These are phyloP conservation scores for Microtus pennsylvanicus DNA, from an alignment of 2,113 vertebrate genomes.

Conservation along the genomic window DNA sequence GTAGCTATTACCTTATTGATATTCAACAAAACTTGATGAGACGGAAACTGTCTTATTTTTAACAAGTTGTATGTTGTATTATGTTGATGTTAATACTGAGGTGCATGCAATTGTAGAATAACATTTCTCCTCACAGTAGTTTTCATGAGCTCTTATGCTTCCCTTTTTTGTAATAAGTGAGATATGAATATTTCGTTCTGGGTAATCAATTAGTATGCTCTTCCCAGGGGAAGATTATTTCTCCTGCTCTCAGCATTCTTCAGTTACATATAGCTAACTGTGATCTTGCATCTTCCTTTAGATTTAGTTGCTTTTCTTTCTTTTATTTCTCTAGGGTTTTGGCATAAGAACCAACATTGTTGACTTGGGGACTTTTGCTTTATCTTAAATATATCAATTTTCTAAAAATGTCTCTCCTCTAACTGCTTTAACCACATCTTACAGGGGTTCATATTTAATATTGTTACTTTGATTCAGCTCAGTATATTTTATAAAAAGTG, in stretches of 20 bases:
- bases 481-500: background rate
- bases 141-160: slow-evolving; percentile 11
- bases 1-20: background rate
- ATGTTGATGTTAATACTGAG: slow-evolving; percentile 45
- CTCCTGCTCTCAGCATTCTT: too few species aligned
- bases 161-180: background rate
- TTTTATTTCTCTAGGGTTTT: background rate
- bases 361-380: background rate
- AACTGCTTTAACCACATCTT: background rate
- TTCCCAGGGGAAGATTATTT: background rate
- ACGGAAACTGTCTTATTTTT: background rate
- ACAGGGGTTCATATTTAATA: background rate
- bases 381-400: background rate
- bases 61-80: slow-evolving; percentile 53
- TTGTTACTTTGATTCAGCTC: background rate
- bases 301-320: background rate
- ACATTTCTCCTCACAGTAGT: background rate
- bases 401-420: background rate
- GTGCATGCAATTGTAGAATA: slow-evolving; percentile 1
- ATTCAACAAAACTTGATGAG: slow-evolving; percentile 53
- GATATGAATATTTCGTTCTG: background rate
- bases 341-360: background rate
- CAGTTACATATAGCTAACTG: too few species aligned
- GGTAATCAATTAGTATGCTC: background rate
- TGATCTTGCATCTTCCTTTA: background rate